Conservation (phyloP, 2,113 vertebrate genomes). For the Sebastes fasciatus region DNA sequence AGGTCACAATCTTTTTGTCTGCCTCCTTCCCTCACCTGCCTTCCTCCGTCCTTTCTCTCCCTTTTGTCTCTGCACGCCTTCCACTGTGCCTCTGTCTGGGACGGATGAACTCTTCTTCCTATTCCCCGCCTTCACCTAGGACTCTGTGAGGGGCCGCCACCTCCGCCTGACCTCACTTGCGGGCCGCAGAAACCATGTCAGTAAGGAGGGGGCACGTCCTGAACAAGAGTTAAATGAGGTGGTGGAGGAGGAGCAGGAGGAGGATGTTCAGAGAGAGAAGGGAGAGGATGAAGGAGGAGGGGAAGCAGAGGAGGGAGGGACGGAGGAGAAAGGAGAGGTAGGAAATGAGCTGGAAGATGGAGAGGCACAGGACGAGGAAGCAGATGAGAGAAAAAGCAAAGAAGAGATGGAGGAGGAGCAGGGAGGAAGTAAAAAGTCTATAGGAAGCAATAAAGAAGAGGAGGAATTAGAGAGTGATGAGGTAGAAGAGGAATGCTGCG, state of each 20-base stretch:
- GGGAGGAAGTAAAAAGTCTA: not conserved
- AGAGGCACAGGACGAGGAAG: slow-evolving; percentile 37
- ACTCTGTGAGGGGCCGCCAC: slow-evolving; percentile 66
- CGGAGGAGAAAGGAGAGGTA: slow-evolving; percentile 8
- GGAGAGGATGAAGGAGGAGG: slow-evolving; percentile 27
- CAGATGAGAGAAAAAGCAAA: not conserved
- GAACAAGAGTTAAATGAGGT: slow-evolving; percentile 40
- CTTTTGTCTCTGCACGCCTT: slow-evolving; percentile 57
- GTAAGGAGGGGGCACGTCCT: slow-evolving; percentile 30
- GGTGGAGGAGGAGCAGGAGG: slow-evolving; percentile 14
- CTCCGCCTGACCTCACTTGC: slow-evolving; percentile 51
- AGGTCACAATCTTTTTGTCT: slow-evolving; percentile 30
- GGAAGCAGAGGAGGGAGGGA: slow-evolving; percentile 12
- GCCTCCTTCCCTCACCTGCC: slow-evolving; percentile 44
- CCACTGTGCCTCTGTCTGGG: slow-evolving; percentile 52
- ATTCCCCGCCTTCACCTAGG: slow-evolving; percentile 58
- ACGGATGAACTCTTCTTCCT: slow-evolving; percentile 50
- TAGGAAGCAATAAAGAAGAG: slow-evolving; percentile 2
- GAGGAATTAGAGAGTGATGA: slow-evolving; percentile 9
- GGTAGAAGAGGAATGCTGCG: slow-evolving; percentile 40
- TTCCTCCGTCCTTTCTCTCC: slow-evolving; percentile 50
- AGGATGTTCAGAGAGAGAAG: not conserved
- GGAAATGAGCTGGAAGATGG: not conserved
- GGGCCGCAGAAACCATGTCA: slow-evolving; percentile 52
- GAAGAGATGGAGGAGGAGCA: slow-evolving; percentile 22